Evolutionary conservation across 2,888 invertebrate genomes (phyloP), one percentile per base, ranked within the genome.

Genomic region (Tholera decimalis): DNA sequence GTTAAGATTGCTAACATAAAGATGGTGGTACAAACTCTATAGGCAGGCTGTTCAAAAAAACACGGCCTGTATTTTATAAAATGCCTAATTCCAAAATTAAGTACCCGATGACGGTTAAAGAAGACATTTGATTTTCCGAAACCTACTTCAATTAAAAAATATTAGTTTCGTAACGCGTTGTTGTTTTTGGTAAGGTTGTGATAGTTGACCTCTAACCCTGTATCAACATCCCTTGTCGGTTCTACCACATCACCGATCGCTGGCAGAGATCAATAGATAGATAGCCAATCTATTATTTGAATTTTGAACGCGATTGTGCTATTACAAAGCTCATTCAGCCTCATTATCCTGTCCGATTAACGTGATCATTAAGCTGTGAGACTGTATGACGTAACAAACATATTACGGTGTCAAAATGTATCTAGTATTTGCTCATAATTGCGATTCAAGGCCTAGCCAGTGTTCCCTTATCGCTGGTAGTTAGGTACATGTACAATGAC

Each of bases 401-500:
- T 13, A 57, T 30, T 44, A 37, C 39, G 15, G 30, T 33, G 33
- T 56, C 37, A 39, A 47, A 5, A 37, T 2, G 22, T 47, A 46
- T 41, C n/a, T 50, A 20, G 26, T 46, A 49, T 66, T 64, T 22
- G 44, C 13, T 49, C 35, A 35, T 60, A 35, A 53, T 73, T 66
- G 28, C 46, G 26, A 56, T n/a, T 37, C 22, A 51, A 18, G 26
- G 41, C 55, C 44, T n/a, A 56, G 33, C 13, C 15, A 55, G 7
- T 47, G 28, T 43, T 51, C 26, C 50, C 58, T 56, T 66, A 75
- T 5, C 28, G 22, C 55, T 49, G 49, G 33, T 33, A 56, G 49
- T 22, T 56, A 56, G 49, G 30, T 56, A 49, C 18, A 49, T 6
- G 49, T 51, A 72, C 49, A 70, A 69, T 75, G 64, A 72, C 59